Evolutionary conservation across 2,113 vertebrate genomes (phyloP).

Genomic region (Bagarius yarrelli): DNA sequence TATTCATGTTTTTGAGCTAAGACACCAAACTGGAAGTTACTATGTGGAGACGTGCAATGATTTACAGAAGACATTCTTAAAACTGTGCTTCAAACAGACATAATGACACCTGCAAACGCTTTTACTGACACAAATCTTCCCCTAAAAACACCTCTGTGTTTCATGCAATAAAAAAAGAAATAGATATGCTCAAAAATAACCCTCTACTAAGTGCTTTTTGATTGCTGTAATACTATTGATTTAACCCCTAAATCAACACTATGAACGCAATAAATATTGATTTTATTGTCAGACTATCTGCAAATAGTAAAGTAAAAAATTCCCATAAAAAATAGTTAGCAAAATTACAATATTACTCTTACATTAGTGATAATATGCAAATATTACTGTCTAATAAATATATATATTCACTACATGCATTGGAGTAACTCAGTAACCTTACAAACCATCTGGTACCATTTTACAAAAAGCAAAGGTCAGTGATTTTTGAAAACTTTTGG

Average conservation of each 20-base stretch:
- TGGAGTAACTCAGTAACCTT: conserved; percentile 1
- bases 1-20: too few relatives aligned
- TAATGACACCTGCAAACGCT: conserved; percentile 11
- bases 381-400: not conserved
- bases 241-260: conserved; percentile 41
- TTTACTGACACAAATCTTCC: not conserved
- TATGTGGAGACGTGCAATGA: conserved; percentile 25
- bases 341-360: too few relatives aligned
- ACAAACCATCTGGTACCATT: conserved; percentile 30
- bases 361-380: too few relatives aligned
- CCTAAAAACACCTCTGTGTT: conserved; percentile 22
- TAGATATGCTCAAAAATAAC: not conserved
- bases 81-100: not conserved
- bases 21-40: not conserved
- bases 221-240: conserved; percentile 51
- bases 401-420: not conserved
- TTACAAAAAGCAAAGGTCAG: conserved; percentile 40
- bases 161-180: conserved; percentile 45
- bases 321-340: conserved; percentile 17
- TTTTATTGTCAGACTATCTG: conserved; percentile 46
- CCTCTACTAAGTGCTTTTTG: not conserved
- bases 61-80: conserved; percentile 22
- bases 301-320: conserved; percentile 54
- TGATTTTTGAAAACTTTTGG: conserved; percentile 14
- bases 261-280: conserved; percentile 45